These are phyloP conservation scores for Lithophane ornitopus DNA, from an alignment of 2,888 invertebrate species.

Conservation along the genomic window DNA sequence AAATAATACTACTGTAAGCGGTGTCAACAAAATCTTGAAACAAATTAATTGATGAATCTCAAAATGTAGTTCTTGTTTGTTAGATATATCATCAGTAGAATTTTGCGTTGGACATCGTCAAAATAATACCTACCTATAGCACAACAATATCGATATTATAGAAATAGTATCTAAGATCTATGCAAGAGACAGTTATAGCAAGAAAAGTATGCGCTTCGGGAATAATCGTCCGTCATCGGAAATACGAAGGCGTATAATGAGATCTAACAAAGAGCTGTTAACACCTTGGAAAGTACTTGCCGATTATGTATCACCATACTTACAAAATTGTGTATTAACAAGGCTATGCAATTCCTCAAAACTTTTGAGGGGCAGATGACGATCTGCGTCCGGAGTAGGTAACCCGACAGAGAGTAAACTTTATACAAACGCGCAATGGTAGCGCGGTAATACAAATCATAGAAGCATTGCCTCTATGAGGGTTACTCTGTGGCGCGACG, in stretches of 20 bases:
- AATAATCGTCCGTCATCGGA: background rate
- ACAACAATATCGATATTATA: constrained; percentile 14
- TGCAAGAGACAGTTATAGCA: background rate
- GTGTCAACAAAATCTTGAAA: background rate
- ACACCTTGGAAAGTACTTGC: background rate
- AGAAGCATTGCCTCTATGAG: background rate
- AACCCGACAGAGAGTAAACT: too few species aligned
- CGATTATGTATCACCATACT: background rate
- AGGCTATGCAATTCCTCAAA: background rate
- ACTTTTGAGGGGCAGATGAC: background rate
- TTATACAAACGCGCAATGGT: background rate
- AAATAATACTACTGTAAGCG: too few species aligned
- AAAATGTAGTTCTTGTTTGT: background rate
- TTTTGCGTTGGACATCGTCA: constrained; percentile 23
- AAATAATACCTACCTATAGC: background rate
- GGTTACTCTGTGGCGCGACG: background rate
- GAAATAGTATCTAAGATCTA: constrained; percentile 3
- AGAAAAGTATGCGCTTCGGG: constrained; percentile 6
- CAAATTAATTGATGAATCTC: constrained; percentile 8
- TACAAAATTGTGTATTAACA: background rate
- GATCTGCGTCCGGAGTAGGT: background rate
- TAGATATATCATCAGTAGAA: background rate
- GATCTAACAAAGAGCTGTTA: background rate
- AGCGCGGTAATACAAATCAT: background rate
- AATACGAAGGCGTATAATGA: background rate